Percentiles rank a stretch among this genome's conserved stretches.
Conservation (phyloP, 2,888 invertebrate genomes). For the Gisinianus flammeolus region DNA sequence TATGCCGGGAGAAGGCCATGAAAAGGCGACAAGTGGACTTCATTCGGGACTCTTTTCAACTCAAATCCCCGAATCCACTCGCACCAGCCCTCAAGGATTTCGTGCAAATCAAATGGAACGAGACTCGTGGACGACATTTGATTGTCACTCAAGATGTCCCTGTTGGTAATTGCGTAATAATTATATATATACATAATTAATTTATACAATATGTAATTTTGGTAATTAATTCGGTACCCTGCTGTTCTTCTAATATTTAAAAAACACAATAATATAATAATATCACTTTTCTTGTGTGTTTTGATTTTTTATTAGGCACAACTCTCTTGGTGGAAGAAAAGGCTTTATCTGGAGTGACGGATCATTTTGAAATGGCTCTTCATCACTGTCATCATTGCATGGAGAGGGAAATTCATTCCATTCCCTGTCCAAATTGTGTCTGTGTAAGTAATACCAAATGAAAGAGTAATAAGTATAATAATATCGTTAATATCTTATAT, state of each 20-base stretch:
- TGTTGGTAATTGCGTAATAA: slow-evolving; percentile 42
- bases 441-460: no score
- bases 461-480: no score
- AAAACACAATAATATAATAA: no score
- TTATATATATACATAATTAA: not conserved
- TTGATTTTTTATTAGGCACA: no score
- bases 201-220: not conserved
- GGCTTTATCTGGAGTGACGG: slow-evolving; percentile 44
- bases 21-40: slow-evolving; percentile 40
- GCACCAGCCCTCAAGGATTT: slow-evolving; percentile 47
- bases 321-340: slow-evolving; percentile 50
- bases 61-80: slow-evolving; percentile 45
- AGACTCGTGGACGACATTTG: slow-evolving; percentile 46
- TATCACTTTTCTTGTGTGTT: no score
- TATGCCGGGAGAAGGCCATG: slow-evolving; percentile 21
- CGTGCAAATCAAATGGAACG: slow-evolving; percentile 42
- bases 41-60: slow-evolving; percentile 43
- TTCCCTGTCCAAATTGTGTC: slow-evolving; percentile 49
- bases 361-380: slow-evolving; percentile 47
- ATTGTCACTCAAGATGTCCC: slow-evolving; percentile 51
- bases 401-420: slow-evolving; percentile 24
- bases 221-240: no score
- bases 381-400: slow-evolving; percentile 51
- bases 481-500: no score
- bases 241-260: no score